Evolutionary conservation across 2,888 invertebrate genomes (phyloP), one percentile per base, ranked within the genome.

Genomic region (Ligdia adustata): DNA sequence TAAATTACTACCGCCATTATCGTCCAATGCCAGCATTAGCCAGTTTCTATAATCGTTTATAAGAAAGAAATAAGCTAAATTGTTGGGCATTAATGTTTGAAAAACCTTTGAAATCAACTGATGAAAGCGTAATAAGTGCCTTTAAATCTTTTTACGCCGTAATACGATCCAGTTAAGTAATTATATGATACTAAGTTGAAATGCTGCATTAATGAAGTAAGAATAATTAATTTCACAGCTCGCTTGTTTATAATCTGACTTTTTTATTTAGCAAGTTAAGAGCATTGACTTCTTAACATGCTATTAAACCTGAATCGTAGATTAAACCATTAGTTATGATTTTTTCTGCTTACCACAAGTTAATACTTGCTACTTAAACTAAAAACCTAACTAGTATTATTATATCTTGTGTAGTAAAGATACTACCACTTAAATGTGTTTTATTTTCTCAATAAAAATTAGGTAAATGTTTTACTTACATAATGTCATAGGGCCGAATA

Each of bases 1-100:
- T 64, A 65, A 62, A 65, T 66, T 63, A 66, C 55, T 53, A 60
- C 43, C 26, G 57, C 51, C 52, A 64, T 66, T 68, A 62, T 47
- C 40, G 42, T n/a, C 22, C 24, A 41, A 43, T 46, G 50, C 43
- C 43, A 54, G 47, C 54, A 43, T 59, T 60, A 50, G 52, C 44
- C 14, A 35, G 38, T 54, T 62, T 50, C 35, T 44, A 49, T 39
- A 44, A 52, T 44, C 45, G 44, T 34, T 6, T 44, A 43, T 22
- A 29, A 35, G 38, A 52, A 47, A 55, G 45, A 45, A 51, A 45
- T 44, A 28, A 29, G 27, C 16, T 20, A 35, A 15, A 37, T 27
- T 20, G 27, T 45, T 11, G 38, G 15, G 16, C 33, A 39, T 42
- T 46, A 22, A 16, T n/a, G 28, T 41, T 16, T 27, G 32, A 33